phyloP scores from a whole-genome alignment of 2,113 vertebrate genomes.

The Theropithecus gelada region DNA sequence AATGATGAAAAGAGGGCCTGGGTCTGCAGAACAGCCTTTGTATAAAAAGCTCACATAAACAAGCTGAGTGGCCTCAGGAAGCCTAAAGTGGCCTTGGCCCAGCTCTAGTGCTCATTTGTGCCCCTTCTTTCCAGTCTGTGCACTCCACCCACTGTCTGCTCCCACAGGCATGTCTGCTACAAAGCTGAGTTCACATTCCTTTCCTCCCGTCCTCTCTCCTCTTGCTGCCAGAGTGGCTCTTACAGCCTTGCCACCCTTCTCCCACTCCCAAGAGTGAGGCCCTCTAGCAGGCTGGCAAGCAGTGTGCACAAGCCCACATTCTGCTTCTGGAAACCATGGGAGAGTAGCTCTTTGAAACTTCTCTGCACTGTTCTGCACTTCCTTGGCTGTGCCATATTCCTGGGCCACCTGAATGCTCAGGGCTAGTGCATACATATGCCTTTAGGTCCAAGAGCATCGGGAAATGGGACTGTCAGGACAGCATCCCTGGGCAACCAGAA shows the following conservation, averaged over 20 bases:
- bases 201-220: background rate
- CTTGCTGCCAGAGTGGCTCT: background rate
- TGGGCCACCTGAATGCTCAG: background rate
- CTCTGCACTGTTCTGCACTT: background rate
- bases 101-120: fast-evolving
- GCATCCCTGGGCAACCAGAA: background rate
- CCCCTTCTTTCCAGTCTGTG: background rate
- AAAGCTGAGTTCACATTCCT: background rate
- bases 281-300: background rate
- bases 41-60: background rate
- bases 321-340: background rate
- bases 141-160: fast-evolving
- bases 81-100: background rate
- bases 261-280: background rate
- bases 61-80: background rate
- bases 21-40: background rate
- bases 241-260: background rate
- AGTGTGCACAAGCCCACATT: background rate
- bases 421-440: background rate
- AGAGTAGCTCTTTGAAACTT: background rate
- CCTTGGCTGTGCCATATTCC: background rate
- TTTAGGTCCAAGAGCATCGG: background rate
- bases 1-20: background rate
- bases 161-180: background rate
- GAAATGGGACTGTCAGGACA: background rate